Evolutionary conservation across 2,113 vertebrate genomes (phyloP).

Genomic region (Tursiops truncatus): DNA sequence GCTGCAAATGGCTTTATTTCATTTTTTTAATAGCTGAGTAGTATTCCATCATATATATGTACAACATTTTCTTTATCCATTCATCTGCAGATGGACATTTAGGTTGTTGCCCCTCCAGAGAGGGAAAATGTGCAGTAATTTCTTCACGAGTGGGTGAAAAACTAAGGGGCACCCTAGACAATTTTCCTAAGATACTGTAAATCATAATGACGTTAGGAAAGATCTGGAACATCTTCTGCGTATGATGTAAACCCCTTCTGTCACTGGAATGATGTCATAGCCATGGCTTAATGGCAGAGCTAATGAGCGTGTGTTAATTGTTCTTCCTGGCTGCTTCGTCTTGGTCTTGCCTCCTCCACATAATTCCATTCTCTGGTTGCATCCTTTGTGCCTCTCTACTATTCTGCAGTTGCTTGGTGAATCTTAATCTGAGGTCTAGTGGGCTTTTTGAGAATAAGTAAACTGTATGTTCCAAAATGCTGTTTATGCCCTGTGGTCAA

Average conservation of each 20-base stretch:
- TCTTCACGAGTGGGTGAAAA: not conserved
- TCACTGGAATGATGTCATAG: fast-evolving
- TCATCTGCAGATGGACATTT: not conserved
- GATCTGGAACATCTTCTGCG: not conserved
- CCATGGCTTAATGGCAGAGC: fast-evolving
- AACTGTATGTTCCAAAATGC: not conserved
- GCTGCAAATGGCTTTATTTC: not conserved
- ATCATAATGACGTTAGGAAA: not conserved
- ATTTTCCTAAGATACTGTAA: not conserved
- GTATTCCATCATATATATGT: not conserved
- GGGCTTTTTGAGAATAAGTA: not conserved
- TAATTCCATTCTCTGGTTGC: no score
- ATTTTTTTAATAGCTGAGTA: not conserved
- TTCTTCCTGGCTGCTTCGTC: not conserved
- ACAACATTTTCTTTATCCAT: not conserved
- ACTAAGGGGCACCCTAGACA: not conserved
- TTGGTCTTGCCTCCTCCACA: not conserved
- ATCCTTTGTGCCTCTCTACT: not conserved
- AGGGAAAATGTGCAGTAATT: fast-evolving
- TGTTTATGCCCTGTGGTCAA: not conserved
- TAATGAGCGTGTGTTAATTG: no score
- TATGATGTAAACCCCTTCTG: not conserved
- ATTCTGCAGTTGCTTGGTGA: not conserved
- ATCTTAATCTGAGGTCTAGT: not conserved
- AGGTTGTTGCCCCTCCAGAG: not conserved